phyloP scores from a whole-genome alignment of 2,113 vertebrate species.

The Grallaria varia region DNA sequence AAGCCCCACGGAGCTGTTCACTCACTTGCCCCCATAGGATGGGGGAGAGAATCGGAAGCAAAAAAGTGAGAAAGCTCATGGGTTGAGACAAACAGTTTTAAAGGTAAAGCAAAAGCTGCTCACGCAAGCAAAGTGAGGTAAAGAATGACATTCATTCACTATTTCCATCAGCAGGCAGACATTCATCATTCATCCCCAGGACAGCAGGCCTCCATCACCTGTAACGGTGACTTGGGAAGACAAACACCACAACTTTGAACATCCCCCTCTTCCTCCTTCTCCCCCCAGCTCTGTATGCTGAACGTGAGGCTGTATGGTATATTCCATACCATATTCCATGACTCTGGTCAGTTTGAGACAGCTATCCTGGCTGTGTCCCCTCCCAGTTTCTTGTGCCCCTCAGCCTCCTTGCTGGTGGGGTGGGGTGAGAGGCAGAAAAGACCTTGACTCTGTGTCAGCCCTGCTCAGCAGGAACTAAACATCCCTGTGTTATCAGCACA shows the following conservation, averaged over 20 bases:
- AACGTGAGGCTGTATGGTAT: not conserved
- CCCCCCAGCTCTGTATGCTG: not conserved
- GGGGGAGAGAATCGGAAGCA: not conserved
- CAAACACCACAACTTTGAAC: too few species aligned
- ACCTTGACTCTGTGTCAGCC: not conserved
- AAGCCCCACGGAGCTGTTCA: not conserved
- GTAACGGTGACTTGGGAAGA: too few species aligned
- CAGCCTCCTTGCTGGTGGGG: not conserved
- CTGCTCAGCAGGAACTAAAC: not conserved
- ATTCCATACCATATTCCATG: not conserved
- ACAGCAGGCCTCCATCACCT: too few species aligned
- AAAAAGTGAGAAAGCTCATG: not conserved
- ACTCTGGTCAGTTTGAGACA: not conserved
- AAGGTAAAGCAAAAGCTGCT: not conserved
- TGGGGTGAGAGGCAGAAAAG: not conserved
- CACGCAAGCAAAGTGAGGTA: not conserved
- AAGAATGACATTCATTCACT: not conserved
- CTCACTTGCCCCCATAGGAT: not conserved
- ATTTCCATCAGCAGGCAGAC: not conserved
- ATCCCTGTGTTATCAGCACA: not conserved
- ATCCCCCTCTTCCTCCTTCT: too few species aligned
- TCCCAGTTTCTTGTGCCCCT: not conserved
- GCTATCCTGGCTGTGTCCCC: not conserved
- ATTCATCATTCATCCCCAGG: too few species aligned
- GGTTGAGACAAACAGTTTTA: not conserved